These are phyloP conservation scores for Eristalis pertinax DNA, from an alignment of 2,888 invertebrate genomes.

Conservation along the genomic window DNA sequence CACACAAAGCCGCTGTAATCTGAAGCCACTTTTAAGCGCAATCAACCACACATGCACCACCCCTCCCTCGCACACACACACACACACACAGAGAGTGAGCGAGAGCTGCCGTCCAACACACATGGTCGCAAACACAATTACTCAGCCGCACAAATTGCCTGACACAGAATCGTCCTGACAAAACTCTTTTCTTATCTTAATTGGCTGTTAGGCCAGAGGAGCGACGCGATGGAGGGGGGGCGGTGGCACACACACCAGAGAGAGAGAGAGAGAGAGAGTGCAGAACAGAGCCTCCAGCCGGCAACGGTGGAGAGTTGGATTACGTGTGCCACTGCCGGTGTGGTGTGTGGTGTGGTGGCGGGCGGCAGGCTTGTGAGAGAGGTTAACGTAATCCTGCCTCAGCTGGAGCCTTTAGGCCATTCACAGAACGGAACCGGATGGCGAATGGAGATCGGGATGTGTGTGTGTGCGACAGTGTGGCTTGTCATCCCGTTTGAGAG, in stretches of 20 bases:
- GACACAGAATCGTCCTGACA: slow-evolving; percentile 72
- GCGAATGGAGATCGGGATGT: slow-evolving; percentile 26
- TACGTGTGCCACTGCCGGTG: not conserved
- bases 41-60: slow-evolving; percentile 62
- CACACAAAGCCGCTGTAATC: slow-evolving; percentile 71
- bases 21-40: slow-evolving; percentile 68
- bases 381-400: slow-evolving; percentile 68
- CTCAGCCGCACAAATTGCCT: slow-evolving; percentile 70
- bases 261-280: not conserved
- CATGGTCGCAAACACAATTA: slow-evolving; percentile 59
- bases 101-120: not conserved
- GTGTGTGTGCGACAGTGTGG: not conserved
- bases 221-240: not conserved
- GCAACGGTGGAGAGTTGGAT: not conserved
- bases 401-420: slow-evolving; percentile 60
- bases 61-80: not conserved
- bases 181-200: slow-evolving; percentile 73
- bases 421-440: slow-evolving; percentile 50
- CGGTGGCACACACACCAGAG: not conserved
- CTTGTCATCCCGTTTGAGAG: slow-evolving; percentile 21
- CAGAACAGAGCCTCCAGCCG: not conserved
- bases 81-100: not conserved
- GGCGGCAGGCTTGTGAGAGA: slow-evolving; percentile 33
- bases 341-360: not conserved
- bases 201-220: slow-evolving; percentile 64